A percentile compares a stretch with the other conserved stretches of the same genome.
phyloP scores from a whole-genome alignment of 1,140 invertebrate species.

The Oppia nitens region DNA sequence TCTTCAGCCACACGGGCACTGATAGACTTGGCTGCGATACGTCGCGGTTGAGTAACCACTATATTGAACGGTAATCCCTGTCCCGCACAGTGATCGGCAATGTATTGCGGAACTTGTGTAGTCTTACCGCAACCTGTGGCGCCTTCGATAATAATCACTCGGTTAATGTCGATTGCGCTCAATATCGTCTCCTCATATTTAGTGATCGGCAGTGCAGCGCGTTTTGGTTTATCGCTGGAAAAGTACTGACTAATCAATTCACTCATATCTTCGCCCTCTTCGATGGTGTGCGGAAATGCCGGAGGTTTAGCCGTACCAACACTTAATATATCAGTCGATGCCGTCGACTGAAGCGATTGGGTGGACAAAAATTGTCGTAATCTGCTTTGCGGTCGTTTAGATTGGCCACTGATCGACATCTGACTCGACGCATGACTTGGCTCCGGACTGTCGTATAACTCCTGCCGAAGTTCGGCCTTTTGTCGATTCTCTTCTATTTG shows the following conservation, averaged over 20 bases:
- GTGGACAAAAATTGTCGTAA: no score
- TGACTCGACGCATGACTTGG: no score
- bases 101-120: conserved; percentile 70
- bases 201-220: conserved; percentile 48
- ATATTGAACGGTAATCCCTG: conserved; percentile 50
- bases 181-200: conserved; percentile 48
- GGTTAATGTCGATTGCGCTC: conserved; percentile 62
- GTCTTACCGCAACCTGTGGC: conserved; percentile 84
- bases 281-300: neutral
- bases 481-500: neutral
- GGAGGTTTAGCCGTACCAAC: neutral
- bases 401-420: neutral
- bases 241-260: neutral
- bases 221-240: neutral
- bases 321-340: neutral
- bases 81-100: conserved; percentile 53
- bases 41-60: conserved; percentile 66
- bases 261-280: neutral
- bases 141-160: conserved; percentile 70
- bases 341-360: neutral
- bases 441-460: no score
- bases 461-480: neutral
- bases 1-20: conserved; percentile 58
- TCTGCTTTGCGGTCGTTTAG: neutral
- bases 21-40: conserved; percentile 66